These are phyloP conservation scores for Gymnocypris eckloni DNA, from an alignment of 2,797 vertebrate genomes.

Conservation along the genomic window DNA sequence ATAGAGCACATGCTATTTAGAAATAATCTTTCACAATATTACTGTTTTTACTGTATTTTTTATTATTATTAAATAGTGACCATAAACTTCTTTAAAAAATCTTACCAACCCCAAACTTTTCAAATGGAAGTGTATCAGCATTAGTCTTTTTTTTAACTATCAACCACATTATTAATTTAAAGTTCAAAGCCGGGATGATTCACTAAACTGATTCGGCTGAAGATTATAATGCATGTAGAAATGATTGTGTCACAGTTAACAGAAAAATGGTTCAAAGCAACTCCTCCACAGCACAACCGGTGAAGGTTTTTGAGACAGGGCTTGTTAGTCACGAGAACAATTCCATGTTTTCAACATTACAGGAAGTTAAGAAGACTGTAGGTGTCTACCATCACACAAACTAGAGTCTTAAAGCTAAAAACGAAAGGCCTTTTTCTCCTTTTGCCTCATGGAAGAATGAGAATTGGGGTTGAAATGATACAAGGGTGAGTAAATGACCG, in stretches of 20 bases:
- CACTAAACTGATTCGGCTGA: constrained; percentile 14
- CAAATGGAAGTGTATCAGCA: neutral
- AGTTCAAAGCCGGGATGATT: neutral
- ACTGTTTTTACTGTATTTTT: neutral
- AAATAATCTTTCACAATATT: neutral
- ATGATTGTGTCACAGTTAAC: neutral
- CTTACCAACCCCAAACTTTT: neutral
- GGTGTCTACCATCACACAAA: neutral
- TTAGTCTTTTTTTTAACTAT: neutral
- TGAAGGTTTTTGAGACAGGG: constrained; percentile 44
- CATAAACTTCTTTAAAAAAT: neutral
- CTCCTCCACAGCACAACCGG: constrained; percentile 9
- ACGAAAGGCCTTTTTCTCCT: neutral
- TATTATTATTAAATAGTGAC: neutral
- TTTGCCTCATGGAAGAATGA: constrained; percentile 5
- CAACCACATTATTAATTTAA: neutral
- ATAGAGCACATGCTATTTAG: neutral
- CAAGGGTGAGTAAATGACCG: neutral
- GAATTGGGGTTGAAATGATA: neutral
- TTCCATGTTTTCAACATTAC: constrained; percentile 16
- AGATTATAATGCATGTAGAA: constrained; percentile 1
- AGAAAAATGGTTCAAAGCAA: constrained; percentile 7
- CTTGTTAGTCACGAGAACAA: constrained; percentile 65
- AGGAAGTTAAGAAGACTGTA: constrained; percentile 16
- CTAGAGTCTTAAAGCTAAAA: neutral